Percentiles rank a stretch among this genome's conserved stretches.
phyloP scores from a whole-genome alignment of 2,888 invertebrate genomes.

The Hypena proboscidalis region DNA sequence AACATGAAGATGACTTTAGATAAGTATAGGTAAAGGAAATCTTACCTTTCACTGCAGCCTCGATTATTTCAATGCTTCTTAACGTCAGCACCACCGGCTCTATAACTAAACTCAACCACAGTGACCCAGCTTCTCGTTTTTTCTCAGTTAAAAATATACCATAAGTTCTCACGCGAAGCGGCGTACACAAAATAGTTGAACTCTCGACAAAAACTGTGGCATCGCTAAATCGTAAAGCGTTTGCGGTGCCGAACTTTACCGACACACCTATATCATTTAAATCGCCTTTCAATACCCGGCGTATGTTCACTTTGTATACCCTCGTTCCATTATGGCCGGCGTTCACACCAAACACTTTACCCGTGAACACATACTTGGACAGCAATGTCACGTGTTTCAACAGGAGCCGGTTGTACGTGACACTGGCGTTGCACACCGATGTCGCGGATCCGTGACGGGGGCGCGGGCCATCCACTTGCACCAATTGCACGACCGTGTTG shows the following conservation, averaged over 20 bases:
- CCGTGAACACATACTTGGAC: conserved; percentile 75
- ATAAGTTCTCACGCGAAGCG: conserved; percentile 65
- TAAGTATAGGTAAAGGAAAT: conserved; percentile 13
- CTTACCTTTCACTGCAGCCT: conserved; percentile 76
- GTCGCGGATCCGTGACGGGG: conserved; percentile 38
- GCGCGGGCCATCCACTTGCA: conserved; percentile 13
- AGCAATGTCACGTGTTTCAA: conserved; percentile 65
- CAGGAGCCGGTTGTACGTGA: conserved; percentile 60
- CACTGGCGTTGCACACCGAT: conserved; percentile 52
- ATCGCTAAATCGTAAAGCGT: conserved; percentile 66
- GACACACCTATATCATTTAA: conserved; percentile 67
- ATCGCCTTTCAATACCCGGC: conserved; percentile 75
- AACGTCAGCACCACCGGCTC: conserved; percentile 70
- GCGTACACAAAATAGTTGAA: conserved; percentile 54
- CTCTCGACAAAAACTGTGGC: conserved; percentile 69
- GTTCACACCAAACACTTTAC: conserved; percentile 67
- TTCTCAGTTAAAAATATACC: conserved; percentile 73
- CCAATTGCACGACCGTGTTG: conserved; percentile 48
- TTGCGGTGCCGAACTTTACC: conserved; percentile 60
- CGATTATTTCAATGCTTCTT: conserved; percentile 68
- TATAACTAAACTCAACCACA: conserved; percentile 61
- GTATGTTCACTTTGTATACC: conserved; percentile 73
- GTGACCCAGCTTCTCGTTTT: conserved; percentile 38
- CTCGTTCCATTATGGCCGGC: conserved; percentile 52
- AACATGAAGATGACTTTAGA: not conserved